A percentile compares a stretch with the other conserved stretches of the same genome.
phyloP scores from a whole-genome alignment of 2,888 invertebrate species.

The Cheilosia impressa region DNA sequence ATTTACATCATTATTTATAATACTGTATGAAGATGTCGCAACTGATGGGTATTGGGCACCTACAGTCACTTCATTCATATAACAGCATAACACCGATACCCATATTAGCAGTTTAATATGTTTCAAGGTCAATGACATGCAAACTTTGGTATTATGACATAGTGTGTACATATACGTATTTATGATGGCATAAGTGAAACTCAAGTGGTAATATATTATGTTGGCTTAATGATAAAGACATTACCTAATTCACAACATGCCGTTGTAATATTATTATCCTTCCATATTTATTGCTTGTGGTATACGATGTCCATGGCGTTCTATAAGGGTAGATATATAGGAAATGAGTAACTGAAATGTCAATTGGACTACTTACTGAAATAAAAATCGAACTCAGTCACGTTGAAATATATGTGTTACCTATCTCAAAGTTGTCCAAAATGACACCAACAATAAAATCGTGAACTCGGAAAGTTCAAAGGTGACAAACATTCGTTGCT shows the following conservation, averaged over 20 bases:
- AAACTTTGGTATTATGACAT: conserved; percentile 41
- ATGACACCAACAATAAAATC: too few relatives aligned
- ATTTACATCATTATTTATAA: neutral
- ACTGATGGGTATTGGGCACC: too few relatives aligned
- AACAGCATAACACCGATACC: conserved; percentile 37
- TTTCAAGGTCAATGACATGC: conserved; percentile 67
- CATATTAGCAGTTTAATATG: conserved; percentile 64
- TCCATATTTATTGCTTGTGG: neutral
- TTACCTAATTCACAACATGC: neutral
- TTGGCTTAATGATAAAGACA: neutral
- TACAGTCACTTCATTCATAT: conserved; percentile 4
- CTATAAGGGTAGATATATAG: too few relatives aligned
- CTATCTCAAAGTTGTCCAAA: too few relatives aligned
- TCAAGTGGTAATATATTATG: conserved; percentile 19
- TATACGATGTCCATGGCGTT: too few relatives aligned
- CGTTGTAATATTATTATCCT: neutral
- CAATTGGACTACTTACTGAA: too few relatives aligned
- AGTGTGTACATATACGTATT: conserved; percentile 55
- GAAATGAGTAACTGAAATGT: too few relatives aligned
- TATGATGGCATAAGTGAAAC: conserved; percentile 50
- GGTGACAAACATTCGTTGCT: too few relatives aligned
- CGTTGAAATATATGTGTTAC: too few relatives aligned
- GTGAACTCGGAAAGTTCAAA: too few relatives aligned
- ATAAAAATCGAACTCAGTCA: too few relatives aligned
- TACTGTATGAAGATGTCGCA: neutral